Percentiles rank a stretch among this genome's conserved stretches.
These are phyloP conservation scores for Eutolmus rufibarbis DNA, from an alignment of 2,888 invertebrate species.

Conservation along the genomic window DNA sequence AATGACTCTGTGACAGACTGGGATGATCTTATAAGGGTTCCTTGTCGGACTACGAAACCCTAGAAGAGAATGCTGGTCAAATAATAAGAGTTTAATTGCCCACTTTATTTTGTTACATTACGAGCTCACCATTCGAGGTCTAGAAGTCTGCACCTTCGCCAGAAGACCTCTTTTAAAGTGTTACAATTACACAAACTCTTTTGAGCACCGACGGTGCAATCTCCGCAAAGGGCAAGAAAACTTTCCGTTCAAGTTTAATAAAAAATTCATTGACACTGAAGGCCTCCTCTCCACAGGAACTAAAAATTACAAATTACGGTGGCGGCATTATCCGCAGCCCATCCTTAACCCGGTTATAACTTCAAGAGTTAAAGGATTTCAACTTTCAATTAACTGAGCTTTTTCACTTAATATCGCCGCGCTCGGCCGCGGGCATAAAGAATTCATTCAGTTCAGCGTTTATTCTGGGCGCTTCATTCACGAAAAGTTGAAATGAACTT, in stretches of 20 bases:
- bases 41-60: too few species aligned
- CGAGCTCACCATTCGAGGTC: neutral
- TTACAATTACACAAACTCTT: neutral
- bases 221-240: neutral
- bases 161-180: neutral
- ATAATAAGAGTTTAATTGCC: neutral
- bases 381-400: conserved; percentile 30
- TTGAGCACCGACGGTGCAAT: neutral
- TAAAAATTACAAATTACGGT: neutral
- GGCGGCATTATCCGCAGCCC: neutral
- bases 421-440: neutral
- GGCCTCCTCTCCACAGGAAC: neutral
- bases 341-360: neutral
- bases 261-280: conserved; percentile 4
- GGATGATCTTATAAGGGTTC: too few species aligned
- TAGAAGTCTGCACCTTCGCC: neutral
- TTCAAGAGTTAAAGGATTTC: neutral
- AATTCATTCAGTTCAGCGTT: conserved; percentile 13
- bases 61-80: neutral
- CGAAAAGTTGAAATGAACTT: neutral
- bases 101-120: neutral
- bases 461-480: conserved; percentile 2
- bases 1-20: too few species aligned
- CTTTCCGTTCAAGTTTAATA: neutral
- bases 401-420: conserved; percentile 2